Percentiles rank a stretch among this genome's conserved stretches.
These are phyloP conservation scores for Pasiphila rectangulata DNA, from an alignment of 2,888 invertebrate species.

Conservation along the genomic window DNA sequence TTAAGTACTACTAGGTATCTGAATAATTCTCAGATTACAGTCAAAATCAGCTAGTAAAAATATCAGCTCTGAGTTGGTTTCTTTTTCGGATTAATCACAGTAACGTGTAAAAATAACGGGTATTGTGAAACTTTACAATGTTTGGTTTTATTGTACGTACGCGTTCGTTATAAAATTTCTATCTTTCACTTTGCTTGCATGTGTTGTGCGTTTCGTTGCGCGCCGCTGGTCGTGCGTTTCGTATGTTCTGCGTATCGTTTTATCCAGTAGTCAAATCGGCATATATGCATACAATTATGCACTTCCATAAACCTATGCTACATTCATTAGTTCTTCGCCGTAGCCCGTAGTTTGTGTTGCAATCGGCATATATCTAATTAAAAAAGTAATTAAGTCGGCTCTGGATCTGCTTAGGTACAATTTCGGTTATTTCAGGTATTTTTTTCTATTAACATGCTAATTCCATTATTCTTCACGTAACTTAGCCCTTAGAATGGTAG, in stretches of 20 bases:
- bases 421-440: no score
- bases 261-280: conserved; percentile 9
- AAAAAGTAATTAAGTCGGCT: no score
- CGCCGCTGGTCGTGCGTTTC: conserved; percentile 14
- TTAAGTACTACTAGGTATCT: no score
- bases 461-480: no score
- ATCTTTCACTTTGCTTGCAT: conserved; percentile 23
- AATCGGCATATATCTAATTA: no score
- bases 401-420: no score
- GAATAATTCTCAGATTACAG: no score
- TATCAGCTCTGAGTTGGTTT: no score
- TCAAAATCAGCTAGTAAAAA: no score
- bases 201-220: conserved; percentile 18
- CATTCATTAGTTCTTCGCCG: not conserved
- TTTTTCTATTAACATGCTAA: no score
- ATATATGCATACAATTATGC: conserved; percentile 19
- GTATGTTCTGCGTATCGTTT: conserved; percentile 20
- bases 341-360: not conserved
- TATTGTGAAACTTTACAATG: not conserved
- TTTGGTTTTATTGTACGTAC: conserved; percentile 4
- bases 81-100: not conserved
- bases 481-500: no score
- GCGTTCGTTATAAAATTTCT: conserved; percentile 19
- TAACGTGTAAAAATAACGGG: not conserved
- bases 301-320: conserved; percentile 9